Evolutionary conservation across 2,888 invertebrate genomes (phyloP).

Genomic region (Linhomoeus sp.): DNA sequence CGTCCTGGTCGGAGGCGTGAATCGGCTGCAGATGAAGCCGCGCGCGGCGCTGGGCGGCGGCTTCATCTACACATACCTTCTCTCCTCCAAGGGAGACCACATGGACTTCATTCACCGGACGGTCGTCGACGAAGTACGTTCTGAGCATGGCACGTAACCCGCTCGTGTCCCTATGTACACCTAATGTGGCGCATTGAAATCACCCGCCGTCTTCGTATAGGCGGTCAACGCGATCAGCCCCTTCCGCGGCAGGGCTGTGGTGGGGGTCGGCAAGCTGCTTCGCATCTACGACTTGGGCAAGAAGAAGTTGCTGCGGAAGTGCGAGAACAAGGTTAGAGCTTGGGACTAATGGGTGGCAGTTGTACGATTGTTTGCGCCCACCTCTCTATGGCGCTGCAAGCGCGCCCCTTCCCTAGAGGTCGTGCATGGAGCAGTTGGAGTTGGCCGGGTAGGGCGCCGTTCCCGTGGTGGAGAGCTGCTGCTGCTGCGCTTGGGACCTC

Average conservation of each 20-base stretch:
- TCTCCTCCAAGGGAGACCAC: slow-evolving; percentile 46
- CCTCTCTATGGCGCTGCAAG: too few relatives aligned
- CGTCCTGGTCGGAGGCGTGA: slow-evolving; percentile 68
- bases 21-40: slow-evolving; percentile 70
- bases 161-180: too few relatives aligned
- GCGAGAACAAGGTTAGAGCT: slow-evolving; percentile 60
- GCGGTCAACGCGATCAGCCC: slow-evolving; percentile 52
- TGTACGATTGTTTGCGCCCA: too few relatives aligned
- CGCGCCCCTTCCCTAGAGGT: too few relatives aligned
- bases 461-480: too few relatives aligned
- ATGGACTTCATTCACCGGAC: slow-evolving; percentile 85
- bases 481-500: too few relatives aligned
- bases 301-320: slow-evolving; percentile 83
- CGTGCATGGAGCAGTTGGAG: too few relatives aligned
- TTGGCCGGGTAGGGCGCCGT: too few relatives aligned
- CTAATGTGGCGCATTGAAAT: neutral
- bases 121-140: slow-evolving; percentile 28
- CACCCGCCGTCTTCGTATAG: slow-evolving; percentile 6
- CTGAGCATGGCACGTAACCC: neutral
- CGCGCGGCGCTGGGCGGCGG: slow-evolving; percentile 31
- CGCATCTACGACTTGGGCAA: slow-evolving; percentile 88
- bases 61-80: slow-evolving; percentile 24
- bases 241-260: slow-evolving; percentile 72
- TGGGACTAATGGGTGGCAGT: neutral
- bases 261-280: slow-evolving; percentile 74